Evolutionary conservation across 2,888 invertebrate species (phyloP).

Genomic region (Pheosia tremula): DNA sequence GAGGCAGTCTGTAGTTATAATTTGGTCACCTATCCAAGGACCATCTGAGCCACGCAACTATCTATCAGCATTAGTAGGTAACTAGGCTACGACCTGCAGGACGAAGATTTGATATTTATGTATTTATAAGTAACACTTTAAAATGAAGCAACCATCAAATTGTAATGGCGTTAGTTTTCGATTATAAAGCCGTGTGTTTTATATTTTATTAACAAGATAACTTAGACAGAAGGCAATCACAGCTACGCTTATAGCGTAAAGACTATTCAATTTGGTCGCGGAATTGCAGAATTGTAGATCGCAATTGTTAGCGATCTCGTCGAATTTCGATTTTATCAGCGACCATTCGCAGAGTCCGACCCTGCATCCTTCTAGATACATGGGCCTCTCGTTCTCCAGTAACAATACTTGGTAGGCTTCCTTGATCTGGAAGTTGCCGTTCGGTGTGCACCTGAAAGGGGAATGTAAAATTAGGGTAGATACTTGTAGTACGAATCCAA

Average conservation of each 20-base stretch:
- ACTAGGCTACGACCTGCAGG: too few species aligned
- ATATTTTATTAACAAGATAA: slow-evolving; percentile 26
- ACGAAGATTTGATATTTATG: too few species aligned
- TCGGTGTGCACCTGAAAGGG: slow-evolving; percentile 80
- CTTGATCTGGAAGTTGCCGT: slow-evolving; percentile 71
- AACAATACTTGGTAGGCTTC: slow-evolving; percentile 84
- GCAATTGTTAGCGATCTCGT: slow-evolving; percentile 82
- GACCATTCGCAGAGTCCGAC: slow-evolving; percentile 92
- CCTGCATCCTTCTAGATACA: slow-evolving; percentile 88
- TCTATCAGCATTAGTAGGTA: too few species aligned
- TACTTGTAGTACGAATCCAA: too few species aligned
- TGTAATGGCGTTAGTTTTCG: too few species aligned
- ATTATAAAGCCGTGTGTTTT: slow-evolving; percentile 2
- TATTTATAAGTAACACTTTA: too few species aligned
- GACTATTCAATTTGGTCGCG: slow-evolving; percentile 40
- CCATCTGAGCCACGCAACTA: too few species aligned
- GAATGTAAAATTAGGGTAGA: too few species aligned
- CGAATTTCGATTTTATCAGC: slow-evolving; percentile 85
- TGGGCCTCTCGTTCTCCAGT: slow-evolving; percentile 88
- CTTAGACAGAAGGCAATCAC: slow-evolving; percentile 34
- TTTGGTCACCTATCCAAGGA: too few species aligned
- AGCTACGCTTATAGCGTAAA: slow-evolving; percentile 39
- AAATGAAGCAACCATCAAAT: too few species aligned
- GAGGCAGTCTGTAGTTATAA: too few species aligned
- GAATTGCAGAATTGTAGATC: slow-evolving; percentile 83